These are phyloP conservation scores for Labrus mixtus DNA, from an alignment of 2,113 vertebrate genomes.

Conservation along the genomic window DNA sequence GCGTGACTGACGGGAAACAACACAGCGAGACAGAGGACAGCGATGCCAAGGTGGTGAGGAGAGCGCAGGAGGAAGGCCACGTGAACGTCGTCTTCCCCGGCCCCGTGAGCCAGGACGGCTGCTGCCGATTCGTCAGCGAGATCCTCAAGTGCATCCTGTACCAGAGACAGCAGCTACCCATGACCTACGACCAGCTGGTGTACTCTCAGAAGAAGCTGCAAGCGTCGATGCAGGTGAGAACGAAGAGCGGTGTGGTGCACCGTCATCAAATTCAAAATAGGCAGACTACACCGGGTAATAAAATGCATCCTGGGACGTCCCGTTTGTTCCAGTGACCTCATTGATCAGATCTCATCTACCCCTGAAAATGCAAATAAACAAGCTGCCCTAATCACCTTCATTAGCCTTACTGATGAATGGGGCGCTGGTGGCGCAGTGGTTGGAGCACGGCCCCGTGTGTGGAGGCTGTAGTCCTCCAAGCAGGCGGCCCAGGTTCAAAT, in stretches of 20 bases:
- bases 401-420: too few relatives aligned
- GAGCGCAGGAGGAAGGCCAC: conserved; percentile 75
- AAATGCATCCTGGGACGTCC: too few relatives aligned
- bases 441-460: too few relatives aligned
- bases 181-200: conserved; percentile 93
- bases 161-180: conserved; percentile 94
- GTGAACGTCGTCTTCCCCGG: conserved; percentile 90
- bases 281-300: too few relatives aligned
- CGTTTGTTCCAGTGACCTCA: too few relatives aligned
- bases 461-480: too few relatives aligned
- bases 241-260: background rate
- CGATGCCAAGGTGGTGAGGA: conserved; percentile 67
- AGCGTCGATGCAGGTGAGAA: conserved; percentile 65
- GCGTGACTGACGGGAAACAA: conserved; percentile 11
- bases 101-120: conserved; percentile 87
- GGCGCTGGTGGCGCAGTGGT: too few relatives aligned
- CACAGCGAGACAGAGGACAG: conserved; percentile 32
- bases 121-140: conserved; percentile 92
- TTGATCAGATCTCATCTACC: too few relatives aligned
- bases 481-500: too few relatives aligned
- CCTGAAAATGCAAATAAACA: too few relatives aligned
- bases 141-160: conserved; percentile 94
- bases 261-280: too few relatives aligned
- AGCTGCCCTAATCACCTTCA: too few relatives aligned
- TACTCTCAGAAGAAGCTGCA: conserved; percentile 85